phyloP scores from a whole-genome alignment of 2,888 invertebrate genomes.

The Chloroclysta siterata region DNA sequence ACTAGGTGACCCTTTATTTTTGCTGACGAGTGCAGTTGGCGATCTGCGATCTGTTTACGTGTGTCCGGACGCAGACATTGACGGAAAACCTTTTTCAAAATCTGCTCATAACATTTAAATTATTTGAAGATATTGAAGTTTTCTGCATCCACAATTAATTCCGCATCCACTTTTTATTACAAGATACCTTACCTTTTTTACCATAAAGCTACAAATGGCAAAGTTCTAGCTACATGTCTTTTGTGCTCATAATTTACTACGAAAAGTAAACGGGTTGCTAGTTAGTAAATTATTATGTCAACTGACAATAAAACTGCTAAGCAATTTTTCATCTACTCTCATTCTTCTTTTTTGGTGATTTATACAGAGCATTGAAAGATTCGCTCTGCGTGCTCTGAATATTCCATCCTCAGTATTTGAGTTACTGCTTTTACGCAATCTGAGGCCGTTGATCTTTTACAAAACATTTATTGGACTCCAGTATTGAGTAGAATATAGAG shows the following conservation, averaged over 20 bases:
- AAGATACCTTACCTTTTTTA: background rate
- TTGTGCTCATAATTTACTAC: background rate
- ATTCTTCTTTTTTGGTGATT: constrained; percentile 19
- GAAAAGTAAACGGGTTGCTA: background rate
- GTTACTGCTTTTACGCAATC: constrained; percentile 12
- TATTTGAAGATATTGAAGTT: too few species aligned
- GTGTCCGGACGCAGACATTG: too few species aligned
- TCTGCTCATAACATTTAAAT: too few species aligned
- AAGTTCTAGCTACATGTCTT: background rate
- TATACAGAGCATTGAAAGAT: constrained; percentile 30
- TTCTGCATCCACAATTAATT: too few species aligned
- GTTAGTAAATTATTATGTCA: constrained; percentile 1
- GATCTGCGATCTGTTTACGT: too few species aligned
- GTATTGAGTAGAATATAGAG: too few species aligned
- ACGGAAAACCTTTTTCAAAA: too few species aligned
- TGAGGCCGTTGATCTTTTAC: constrained; percentile 10
- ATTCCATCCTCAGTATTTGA: constrained; percentile 10
- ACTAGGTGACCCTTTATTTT: too few species aligned
- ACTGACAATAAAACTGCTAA: constrained; percentile 12
- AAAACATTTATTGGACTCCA: background rate
- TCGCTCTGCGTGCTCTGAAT: constrained; percentile 20
- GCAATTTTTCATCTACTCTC: constrained; percentile 17
- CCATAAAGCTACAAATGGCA: background rate
- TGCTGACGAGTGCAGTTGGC: too few species aligned
- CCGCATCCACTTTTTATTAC: too few species aligned